Conservation (phyloP, 2,888 invertebrate genomes). For the Trissolcus brochymenae region DNA sequence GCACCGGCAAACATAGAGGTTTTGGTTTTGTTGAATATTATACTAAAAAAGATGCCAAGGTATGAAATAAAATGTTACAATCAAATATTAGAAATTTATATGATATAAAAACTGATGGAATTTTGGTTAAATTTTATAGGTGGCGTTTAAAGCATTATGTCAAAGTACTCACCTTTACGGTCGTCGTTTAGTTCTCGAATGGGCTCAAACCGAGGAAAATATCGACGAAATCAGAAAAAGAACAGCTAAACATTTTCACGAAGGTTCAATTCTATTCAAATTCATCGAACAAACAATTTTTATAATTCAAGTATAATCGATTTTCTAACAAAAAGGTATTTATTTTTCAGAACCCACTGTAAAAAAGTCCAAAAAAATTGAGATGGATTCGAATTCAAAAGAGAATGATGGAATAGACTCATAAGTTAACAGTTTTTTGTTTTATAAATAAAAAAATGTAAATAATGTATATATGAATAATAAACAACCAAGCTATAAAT, state of each 20-base stretch:
- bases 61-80: slow-evolving; percentile 69
- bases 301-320: neutral
- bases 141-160: slow-evolving; percentile 93
- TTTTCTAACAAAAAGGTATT: neutral
- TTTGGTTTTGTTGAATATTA: slow-evolving; percentile 97
- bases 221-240: slow-evolving; percentile 89
- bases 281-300: neutral
- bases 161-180: slow-evolving; percentile 99
- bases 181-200: slow-evolving; percentile 94
- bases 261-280: slow-evolving; percentile 64
- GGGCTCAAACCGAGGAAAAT: slow-evolving; percentile 90
- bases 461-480: slow-evolving; percentile 11
- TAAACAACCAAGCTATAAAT: slow-evolving; percentile 16
- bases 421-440: no score
- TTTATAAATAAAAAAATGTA: slow-evolving; percentile 2
- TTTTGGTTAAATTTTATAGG: slow-evolving; percentile 77
- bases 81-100: neutral
- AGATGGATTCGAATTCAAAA: slow-evolving; percentile 12
- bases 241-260: slow-evolving; percentile 84
- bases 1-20: slow-evolving; percentile 90
- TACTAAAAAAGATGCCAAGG: slow-evolving; percentile 93
- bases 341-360: slow-evolving; percentile 16
- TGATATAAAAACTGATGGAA: neutral
- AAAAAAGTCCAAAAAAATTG: slow-evolving; percentile 18
- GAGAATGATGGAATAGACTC: neutral